These are phyloP conservation scores for Thunnus maccoyii DNA, from an alignment of 2,113 vertebrate species.

Conservation along the genomic window DNA sequence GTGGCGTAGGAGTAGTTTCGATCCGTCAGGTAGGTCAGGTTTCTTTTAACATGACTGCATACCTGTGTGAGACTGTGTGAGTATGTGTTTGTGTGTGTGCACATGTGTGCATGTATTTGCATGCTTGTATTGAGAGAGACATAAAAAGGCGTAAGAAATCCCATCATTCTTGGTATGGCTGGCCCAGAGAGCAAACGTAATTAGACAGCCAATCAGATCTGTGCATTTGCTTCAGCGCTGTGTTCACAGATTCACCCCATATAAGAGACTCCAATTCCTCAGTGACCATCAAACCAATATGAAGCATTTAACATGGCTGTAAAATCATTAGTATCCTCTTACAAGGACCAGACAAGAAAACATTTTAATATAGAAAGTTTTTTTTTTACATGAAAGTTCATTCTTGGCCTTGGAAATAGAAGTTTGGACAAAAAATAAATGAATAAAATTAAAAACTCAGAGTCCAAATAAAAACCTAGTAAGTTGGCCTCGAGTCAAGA, in stretches of 20 bases:
- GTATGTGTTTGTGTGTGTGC: slow-evolving; percentile 15
- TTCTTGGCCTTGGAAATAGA: too few relatives aligned
- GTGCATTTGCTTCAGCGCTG: slow-evolving; percentile 49
- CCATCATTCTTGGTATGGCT: slow-evolving; percentile 70
- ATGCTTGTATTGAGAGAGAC: slow-evolving; percentile 65
- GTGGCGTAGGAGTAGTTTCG: slow-evolving; percentile 88
- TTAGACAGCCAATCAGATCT: slow-evolving; percentile 45
- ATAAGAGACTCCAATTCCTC: not conserved
- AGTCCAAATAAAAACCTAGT: too few relatives aligned
- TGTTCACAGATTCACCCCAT: slow-evolving; percentile 33
- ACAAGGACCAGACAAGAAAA: too few relatives aligned
- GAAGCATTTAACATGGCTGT: too few relatives aligned
- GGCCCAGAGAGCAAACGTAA: slow-evolving; percentile 66
- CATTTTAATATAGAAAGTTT: too few relatives aligned
- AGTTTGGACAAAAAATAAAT: too few relatives aligned
- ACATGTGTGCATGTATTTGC: slow-evolving; percentile 58
- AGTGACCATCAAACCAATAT: not conserved
- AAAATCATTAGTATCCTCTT: too few relatives aligned
- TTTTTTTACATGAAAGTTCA: too few relatives aligned
- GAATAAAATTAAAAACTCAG: too few relatives aligned
- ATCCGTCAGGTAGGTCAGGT: slow-evolving; percentile 89
- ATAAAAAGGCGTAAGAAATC: slow-evolving; percentile 70
- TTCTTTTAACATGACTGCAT: slow-evolving; percentile 86
- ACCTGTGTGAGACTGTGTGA: slow-evolving; percentile 68
- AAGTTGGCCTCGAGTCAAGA: too few relatives aligned